These are phyloP conservation scores for Hypomecis atomaria DNA, from an alignment of 2,888 invertebrate genomes.

Conservation along the genomic window DNA sequence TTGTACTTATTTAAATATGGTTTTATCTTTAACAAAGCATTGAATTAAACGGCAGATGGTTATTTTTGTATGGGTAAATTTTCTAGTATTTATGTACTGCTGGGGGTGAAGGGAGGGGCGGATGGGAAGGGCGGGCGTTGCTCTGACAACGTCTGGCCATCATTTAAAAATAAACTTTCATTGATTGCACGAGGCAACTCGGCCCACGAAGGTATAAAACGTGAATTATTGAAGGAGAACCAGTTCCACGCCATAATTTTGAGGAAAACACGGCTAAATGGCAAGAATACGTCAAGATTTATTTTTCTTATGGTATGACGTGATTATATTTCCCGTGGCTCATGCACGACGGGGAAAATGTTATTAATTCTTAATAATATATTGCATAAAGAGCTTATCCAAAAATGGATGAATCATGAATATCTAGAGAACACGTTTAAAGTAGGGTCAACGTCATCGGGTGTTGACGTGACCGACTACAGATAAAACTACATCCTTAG, in stretches of 20 bases:
- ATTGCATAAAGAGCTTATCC: slow-evolving; percentile 11
- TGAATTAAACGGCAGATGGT: not conserved
- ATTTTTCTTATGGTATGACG: slow-evolving; percentile 31
- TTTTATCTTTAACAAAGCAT: slow-evolving; percentile 11
- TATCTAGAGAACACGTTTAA: slow-evolving; percentile 22
- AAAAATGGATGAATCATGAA: slow-evolving; percentile 34
- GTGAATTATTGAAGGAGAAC: slow-evolving; percentile 36
- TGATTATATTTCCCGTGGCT: slow-evolving; percentile 33
- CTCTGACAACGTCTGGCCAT: slow-evolving; percentile 52
- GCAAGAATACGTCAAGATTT: slow-evolving; percentile 13
- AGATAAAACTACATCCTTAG: slow-evolving; percentile 32
- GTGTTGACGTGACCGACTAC: slow-evolving; percentile 45
- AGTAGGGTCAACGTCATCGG: slow-evolving; percentile 30
- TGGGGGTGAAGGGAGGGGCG: slow-evolving; percentile 48
- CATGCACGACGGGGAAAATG: slow-evolving; percentile 35
- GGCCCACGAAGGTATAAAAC: slow-evolving; percentile 37
- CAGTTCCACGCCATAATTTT: slow-evolving; percentile 22
- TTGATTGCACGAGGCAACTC: slow-evolving; percentile 47
- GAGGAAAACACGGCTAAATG: slow-evolving; percentile 29
- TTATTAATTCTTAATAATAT: slow-evolving; percentile 1
- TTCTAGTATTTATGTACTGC: slow-evolving; percentile 9
- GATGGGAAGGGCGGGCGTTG: slow-evolving; percentile 73
- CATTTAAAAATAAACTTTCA: slow-evolving; percentile 54
- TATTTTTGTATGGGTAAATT: slow-evolving; percentile 27
- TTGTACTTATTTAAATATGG: slow-evolving; percentile 4